A percentile compares a stretch with the other conserved stretches of the same genome.
These are phyloP conservation scores for Erebia palarica DNA, from an alignment of 2,888 invertebrate genomes.

Conservation along the genomic window DNA sequence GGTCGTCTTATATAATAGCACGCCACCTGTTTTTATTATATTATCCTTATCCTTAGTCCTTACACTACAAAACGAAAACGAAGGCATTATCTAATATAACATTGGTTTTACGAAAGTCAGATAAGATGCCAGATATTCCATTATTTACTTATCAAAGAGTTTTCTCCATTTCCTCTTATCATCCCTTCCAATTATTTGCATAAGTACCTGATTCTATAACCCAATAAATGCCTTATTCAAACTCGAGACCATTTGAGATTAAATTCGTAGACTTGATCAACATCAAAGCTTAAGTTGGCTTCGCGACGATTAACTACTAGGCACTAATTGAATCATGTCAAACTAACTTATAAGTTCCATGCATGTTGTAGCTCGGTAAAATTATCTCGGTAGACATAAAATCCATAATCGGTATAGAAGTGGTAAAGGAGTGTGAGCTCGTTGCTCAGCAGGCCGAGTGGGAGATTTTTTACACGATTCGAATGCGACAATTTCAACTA, in stretches of 20 bases:
- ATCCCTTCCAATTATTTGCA: conserved; percentile 4
- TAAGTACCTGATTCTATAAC: background rate
- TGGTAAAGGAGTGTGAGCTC: no score
- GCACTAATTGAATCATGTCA: conserved; percentile 16
- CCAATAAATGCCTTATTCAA: background rate
- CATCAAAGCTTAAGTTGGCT: conserved; percentile 3
- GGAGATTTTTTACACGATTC: no score
- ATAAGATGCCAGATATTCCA: background rate
- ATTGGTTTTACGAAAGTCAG: background rate
- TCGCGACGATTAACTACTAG: background rate
- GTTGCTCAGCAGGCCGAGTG: no score
- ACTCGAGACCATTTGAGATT: conserved; percentile 11
- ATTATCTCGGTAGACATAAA: conserved; percentile 7
- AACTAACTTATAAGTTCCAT: conserved; percentile 7
- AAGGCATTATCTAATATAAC: background rate
- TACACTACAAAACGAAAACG: background rate
- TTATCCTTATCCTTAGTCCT: background rate
- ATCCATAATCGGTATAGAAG: no score
- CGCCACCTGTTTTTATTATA: background rate
- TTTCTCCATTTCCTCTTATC: background rate
- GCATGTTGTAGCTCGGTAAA: conserved; percentile 16
- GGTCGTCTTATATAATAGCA: no score
- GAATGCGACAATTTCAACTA: no score
- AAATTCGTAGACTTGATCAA: conserved; percentile 1
- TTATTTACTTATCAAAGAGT: conserved; percentile 9